Base-by-base conservation (phyloP, 2,888 invertebrate species). In the Axea sp. region DNA sequence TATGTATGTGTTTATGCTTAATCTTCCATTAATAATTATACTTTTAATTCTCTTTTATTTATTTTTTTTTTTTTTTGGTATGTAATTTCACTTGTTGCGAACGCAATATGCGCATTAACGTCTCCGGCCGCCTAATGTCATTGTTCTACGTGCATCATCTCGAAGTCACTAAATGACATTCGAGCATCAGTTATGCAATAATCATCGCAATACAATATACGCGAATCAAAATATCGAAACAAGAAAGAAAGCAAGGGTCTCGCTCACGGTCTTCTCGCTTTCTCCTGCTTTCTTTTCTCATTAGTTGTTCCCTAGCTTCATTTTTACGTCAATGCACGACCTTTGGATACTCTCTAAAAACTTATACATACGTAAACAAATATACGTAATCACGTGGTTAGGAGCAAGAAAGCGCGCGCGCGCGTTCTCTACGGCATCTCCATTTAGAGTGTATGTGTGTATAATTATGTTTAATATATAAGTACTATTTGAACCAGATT, bases 281-380 rank as follows among this genome's bases (percentile, higher is more conserved):
- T 51, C 31, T 41, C 24, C 28, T 47, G 8, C 39, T 14, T n/a
- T n/a, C n/a, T n/a, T n/a, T 19, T 12, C 7, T 7, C 3, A 7
- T 47, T 17, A n/a, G 26, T 8, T 15, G 19, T 49, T 49, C 6
- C 15, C 49, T 33, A 22, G 24, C 19, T 24, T 57, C 9, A n/a
- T 24, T 31, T 41, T 24, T 17, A 35, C 31, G 12, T 30, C n/a
- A n/a, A n/a, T n/a, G 22, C 47, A 19, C 6, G 31, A 55, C 22
- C 47, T 22, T 37, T 62, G 33, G 33, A 49, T 55, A 62, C 41
- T 67, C 51, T 51, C 41, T 60, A 71, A 72, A 68, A 73, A 73
- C 73, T 73, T 73, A 73, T 60, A 57, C 68, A 67, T 67, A 73
- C 68, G 57, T 73, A 68, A 73, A 73, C 68, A 62, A 68, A 73